These are phyloP conservation scores for Drosophila parvula DNA, from an alignment of 1,140 invertebrate species.

Conservation along the genomic window DNA sequence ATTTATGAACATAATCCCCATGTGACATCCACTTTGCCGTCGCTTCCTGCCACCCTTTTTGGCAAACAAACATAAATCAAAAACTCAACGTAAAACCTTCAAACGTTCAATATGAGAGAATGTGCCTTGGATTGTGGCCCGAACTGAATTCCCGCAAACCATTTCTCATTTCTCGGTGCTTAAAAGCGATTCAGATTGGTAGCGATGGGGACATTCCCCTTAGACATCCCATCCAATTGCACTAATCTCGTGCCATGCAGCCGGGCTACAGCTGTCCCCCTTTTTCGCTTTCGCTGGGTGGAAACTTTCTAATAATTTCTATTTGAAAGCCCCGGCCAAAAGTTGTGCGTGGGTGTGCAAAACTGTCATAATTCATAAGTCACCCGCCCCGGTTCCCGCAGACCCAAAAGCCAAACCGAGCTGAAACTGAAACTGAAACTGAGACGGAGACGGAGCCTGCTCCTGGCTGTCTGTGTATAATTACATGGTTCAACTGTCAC, in stretches of 20 bases:
- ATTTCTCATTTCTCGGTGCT: conserved; percentile 17
- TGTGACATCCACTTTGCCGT: conserved; percentile 26
- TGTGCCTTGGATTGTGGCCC: conserved; percentile 33
- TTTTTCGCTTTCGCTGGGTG: conserved; percentile 63
- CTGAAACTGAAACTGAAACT: conserved; percentile 28
- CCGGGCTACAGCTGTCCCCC: conserved; percentile 12
- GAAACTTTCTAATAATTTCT: conserved; percentile 81
- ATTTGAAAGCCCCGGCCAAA: conserved; percentile 73
- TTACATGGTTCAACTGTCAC: conserved; percentile 81
- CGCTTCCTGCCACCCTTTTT: neutral
- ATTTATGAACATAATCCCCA: conserved; percentile 39
- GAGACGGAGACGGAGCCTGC: neutral
- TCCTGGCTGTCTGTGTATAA: conserved; percentile 75
- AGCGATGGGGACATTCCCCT: neutral
- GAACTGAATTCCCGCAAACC: conserved; percentile 17
- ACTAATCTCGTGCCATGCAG: conserved; percentile 71
- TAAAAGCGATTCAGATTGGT: neutral
- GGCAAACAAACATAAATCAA: conserved; percentile 67
- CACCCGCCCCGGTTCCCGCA: conserved; percentile 3
- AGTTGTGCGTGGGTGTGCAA: conserved; percentile 78
- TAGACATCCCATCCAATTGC: conserved; percentile 38
- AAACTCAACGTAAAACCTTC: conserved; percentile 58
- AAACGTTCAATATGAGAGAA: conserved; percentile 66
- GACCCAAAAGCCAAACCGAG: conserved; percentile 8
- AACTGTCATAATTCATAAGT: conserved; percentile 82